Base-by-base conservation (phyloP, 2,888 invertebrate species). In the Galerucella calmariensis region DNA sequence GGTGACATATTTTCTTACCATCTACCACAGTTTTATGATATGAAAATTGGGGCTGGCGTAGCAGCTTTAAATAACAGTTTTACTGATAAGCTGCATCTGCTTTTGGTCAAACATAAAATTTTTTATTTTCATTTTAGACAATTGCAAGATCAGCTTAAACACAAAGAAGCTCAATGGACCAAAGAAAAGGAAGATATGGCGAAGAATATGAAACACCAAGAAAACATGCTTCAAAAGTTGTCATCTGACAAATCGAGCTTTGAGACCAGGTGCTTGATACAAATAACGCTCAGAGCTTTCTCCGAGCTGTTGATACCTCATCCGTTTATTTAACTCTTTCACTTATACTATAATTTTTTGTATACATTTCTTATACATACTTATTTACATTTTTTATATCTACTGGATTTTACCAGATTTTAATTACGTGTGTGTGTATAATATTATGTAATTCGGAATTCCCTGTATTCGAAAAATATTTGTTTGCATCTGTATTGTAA, bases 201-300 rank as follows among this genome's bases (percentile, higher is more conserved):
- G 58, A 85, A 83, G 62, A 84, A 79, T 41, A 73, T 83, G 62
- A 84, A 82, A 68, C 81, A 82, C 24, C 84, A 85, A 72, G 84
- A 85, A 67, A 83, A 80, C 35, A 72, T 84, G 35, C 73, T 86
- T 56, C 83, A 85, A 51, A 85, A 85, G 73, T 72, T 86, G 66
- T 82, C 81, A 6, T 80, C 83, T 11, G 86, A 86, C 67, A 84
- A 84, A 51, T 81, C 81, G 44, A 80, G 80, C 69, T 82, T 85
- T 67, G 86, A 87, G 77, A 84, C 86, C 73, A 87, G 87, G 87
- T 88, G 86, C 84, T 79, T 87, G 83, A 80, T 86, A 74, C 82
- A 84, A 79, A 82, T 87, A 77, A 85, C 86, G 59, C 80, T 87
- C 76, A 84, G 85, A 75, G 83, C 85, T 59, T 79, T 87, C 77